These are phyloP conservation scores for Plectus sambesii DNA, from an alignment of 1,140 invertebrate species.

Conservation along the genomic window DNA sequence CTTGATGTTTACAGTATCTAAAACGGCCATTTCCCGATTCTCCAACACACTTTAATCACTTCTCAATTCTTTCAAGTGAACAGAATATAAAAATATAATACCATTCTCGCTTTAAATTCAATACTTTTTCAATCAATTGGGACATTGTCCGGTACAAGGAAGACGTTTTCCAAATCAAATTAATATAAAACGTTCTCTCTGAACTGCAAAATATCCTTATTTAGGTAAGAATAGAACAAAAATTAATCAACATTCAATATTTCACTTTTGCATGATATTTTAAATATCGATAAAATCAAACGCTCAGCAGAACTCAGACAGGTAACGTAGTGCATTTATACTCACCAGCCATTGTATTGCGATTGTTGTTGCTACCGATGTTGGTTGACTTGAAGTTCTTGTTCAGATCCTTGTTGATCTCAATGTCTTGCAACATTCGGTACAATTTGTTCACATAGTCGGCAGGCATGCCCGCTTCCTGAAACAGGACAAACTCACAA, in stretches of 20 bases:
- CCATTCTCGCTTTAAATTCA: no score
- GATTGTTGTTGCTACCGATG: conserved; percentile 39
- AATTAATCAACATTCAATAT: no score
- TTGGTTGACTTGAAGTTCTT: conserved; percentile 34
- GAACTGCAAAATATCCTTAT: no score
- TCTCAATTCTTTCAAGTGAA: no score
- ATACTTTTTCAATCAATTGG: no score
- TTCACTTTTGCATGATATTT: no score
- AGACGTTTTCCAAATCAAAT: no score
- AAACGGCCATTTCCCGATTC: conserved; percentile 14
- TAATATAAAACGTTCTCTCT: no score
- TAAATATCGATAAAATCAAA: no score
- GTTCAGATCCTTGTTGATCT: conserved; percentile 96
- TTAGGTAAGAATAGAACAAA: neutral
- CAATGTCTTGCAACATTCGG: conserved; percentile 82
- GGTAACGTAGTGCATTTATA: neutral
- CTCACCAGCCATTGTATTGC: conserved; percentile 18
- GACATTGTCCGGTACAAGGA: no score
- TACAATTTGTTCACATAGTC: conserved; percentile 98
- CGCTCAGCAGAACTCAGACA: neutral
- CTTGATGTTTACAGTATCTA: conserved; percentile 56
- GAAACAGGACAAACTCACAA: conserved; percentile 18
- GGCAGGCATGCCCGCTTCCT: conserved; percentile 90
- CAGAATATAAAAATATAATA: no score
- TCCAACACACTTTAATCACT: no score